Base-by-base conservation (phyloP, 2,797 vertebrate genomes). In the Mycteria americana region DNA sequence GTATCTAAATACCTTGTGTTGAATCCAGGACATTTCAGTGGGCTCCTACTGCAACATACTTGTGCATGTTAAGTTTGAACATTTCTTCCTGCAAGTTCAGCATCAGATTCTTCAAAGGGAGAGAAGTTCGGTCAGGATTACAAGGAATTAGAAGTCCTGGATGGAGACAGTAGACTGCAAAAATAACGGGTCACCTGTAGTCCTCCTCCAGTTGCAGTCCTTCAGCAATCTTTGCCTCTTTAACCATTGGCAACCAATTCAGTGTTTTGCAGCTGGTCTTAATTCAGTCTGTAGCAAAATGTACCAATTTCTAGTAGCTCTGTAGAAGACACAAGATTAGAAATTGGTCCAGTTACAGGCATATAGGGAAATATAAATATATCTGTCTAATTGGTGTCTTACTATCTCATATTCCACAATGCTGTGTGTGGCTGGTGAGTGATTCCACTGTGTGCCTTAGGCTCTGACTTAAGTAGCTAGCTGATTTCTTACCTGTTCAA, bases 401-500 rank as follows among this genome's bases (percentile, higher is more conserved):
- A 48, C 15, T 41, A 2, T 60, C 51, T 77, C 19, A 1, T 60
- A 3, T 21, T 68, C 57, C n/a, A 60, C 56, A 87, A 23, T 46
- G 1, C 62, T 88, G 45, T 0, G 0, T 46, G 4, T 56, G 46
- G 37, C 37, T 91, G 43, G 5, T 60, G 51, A 35, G 33, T 39
- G 70, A 46, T 91, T 72, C 51, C 33, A 27, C 23, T 50, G 25
- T 41, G 46, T 88, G 64, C 68, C 41, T 83, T 73, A 57, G 72
- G 48, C 31, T 91, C 68, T 67, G 62, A 67, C 39, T 74, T 14
- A 22, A 77, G 74, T 17, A 85, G 23, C 68, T 88, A 72, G 15
- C 50, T 91, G 67, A 69, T 85, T 92, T 82, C 74, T 88, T 89
- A 70, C 53, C 46, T 91, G 50, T 37, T 48, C 27, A 68, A 41